Percentiles rank a stretch among this genome's conserved stretches.
These are phyloP conservation scores for Eubasilissa splendida DNA, from an alignment of 2,888 invertebrate genomes.

Conservation along the genomic window DNA sequence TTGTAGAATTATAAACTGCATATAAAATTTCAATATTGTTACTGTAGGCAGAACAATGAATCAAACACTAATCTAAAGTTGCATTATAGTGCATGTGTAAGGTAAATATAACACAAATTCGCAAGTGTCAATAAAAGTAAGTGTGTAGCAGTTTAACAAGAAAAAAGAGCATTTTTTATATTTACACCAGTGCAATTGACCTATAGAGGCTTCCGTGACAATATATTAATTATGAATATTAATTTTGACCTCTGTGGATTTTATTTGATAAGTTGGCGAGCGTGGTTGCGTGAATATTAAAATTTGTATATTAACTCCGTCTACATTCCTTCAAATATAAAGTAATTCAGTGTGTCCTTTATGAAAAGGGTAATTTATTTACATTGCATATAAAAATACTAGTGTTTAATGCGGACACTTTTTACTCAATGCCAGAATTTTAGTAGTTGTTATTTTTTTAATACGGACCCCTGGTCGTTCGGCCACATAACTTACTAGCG, in stretches of 20 bases:
- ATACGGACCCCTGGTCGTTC: conserved; percentile 21
- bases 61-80: too few relatives aligned
- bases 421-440: not conserved
- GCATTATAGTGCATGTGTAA: too few relatives aligned
- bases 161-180: too few relatives aligned
- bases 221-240: conserved; percentile 24
- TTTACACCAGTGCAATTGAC: too few relatives aligned
- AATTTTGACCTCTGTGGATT: conserved; percentile 12
- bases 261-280: conserved; percentile 28
- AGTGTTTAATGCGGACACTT: not conserved
- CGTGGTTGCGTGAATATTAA: conserved; percentile 28
- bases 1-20: too few relatives aligned
- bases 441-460: not conserved
- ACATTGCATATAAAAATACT: not conserved
- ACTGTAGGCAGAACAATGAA: too few relatives aligned
- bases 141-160: too few relatives aligned
- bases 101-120: too few relatives aligned
- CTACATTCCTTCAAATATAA: not conserved
- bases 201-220: too few relatives aligned
- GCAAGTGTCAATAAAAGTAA: too few relatives aligned
- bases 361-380: not conserved
- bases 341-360: not conserved
- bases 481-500: conserved; percentile 37
- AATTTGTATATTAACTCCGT: conserved; percentile 29
- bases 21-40: too few relatives aligned